Evolutionary conservation across 2,113 vertebrate species (phyloP).

Genomic region (Orthonyx spaldingii): DNA sequence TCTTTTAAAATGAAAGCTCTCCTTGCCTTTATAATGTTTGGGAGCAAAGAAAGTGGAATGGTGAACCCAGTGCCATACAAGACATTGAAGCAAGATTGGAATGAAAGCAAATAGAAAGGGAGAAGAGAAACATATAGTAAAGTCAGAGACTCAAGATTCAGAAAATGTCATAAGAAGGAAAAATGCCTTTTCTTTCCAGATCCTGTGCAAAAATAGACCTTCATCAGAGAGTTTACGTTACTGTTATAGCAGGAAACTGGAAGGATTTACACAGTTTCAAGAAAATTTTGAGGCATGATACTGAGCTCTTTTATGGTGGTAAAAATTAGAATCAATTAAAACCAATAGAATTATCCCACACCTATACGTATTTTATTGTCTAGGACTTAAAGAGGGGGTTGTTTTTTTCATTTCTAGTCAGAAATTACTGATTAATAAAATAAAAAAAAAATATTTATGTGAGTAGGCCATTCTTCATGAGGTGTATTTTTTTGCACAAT

Average conservation of each 20-base stretch:
- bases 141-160: neutral
- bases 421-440: neutral
- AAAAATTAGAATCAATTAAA: neutral
- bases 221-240: neutral
- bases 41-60: accelerated
- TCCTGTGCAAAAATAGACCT: neutral
- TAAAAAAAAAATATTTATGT: neutral
- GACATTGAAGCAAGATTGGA: neutral
- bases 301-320: neutral
- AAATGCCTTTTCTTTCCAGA: neutral
- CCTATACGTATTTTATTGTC: neutral
- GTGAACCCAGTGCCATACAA: neutral
- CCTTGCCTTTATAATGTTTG: neutral
- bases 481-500: neutral
- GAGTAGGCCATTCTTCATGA: neutral
- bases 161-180: neutral
- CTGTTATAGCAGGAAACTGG: neutral
- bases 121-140: neutral
- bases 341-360: neutral
- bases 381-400: neutral
- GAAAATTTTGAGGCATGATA: neutral
- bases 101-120: neutral
- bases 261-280: neutral
- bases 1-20: neutral
- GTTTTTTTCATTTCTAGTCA: neutral